Percentiles rank a stretch among this genome's conserved stretches.
phyloP scores from a whole-genome alignment of 2,888 invertebrate species.

The Stenolophus ochropezus region DNA sequence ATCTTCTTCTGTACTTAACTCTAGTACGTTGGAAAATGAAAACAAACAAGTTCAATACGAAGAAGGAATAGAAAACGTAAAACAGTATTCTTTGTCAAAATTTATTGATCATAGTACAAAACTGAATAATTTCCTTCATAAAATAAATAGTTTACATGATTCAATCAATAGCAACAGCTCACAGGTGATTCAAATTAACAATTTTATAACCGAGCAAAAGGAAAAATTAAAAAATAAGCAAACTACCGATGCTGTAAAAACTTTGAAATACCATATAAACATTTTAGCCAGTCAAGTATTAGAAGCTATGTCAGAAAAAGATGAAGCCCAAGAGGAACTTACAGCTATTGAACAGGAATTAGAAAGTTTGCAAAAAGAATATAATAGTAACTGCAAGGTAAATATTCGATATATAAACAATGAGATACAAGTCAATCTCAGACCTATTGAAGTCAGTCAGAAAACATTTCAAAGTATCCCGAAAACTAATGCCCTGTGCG shows the following conservation, averaged over 20 bases:
- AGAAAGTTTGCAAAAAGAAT: background rate
- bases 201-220: background rate
- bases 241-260: background rate
- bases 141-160: background rate
- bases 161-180: background rate
- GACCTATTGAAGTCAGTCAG: background rate
- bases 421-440: background rate
- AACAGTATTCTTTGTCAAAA: background rate
- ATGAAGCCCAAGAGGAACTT: background rate
- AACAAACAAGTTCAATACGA: background rate
- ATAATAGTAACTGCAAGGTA: background rate
- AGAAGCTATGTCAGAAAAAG: background rate
- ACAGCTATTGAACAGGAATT: background rate
- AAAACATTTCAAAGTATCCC: background rate
- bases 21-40: background rate
- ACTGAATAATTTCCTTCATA: background rate
- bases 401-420: background rate
- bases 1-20: background rate
- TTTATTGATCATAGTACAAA: background rate
- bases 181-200: background rate
- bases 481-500: background rate
- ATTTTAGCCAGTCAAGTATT: background rate
- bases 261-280: background rate
- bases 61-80: background rate
- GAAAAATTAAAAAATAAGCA: background rate